Evolutionary conservation across 2,797 vertebrate genomes (phyloP).

Genomic region (Sebastes hopkinsi): DNA sequence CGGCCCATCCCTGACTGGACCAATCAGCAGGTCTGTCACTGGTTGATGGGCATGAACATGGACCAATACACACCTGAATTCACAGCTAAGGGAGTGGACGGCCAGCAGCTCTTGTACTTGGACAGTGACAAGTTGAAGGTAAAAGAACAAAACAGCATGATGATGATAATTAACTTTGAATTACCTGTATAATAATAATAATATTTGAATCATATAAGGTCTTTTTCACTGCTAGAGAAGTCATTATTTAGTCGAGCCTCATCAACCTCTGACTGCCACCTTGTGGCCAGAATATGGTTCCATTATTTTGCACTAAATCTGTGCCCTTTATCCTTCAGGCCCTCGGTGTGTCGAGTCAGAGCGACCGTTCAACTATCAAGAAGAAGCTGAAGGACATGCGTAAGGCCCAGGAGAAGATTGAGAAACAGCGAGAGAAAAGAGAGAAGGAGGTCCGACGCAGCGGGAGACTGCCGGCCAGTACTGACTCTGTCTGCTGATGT

Average conservation of each 20-base stretch:
- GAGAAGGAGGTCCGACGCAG: constrained; percentile 87
- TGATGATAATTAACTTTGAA: background rate
- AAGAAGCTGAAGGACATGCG: constrained; percentile 93
- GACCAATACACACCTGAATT: constrained; percentile 91
- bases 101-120: constrained; percentile 86
- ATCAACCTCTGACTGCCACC: constrained; percentile 59
- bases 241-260: background rate
- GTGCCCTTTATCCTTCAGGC: constrained; percentile 64
- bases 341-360: constrained; percentile 89
- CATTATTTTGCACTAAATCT: background rate
- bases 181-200: background rate
- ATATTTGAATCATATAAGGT: background rate
- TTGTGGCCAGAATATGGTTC: constrained; percentile 43
- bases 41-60: constrained; percentile 92
- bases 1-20: constrained; percentile 90
- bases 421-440: constrained; percentile 89
- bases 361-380: constrained; percentile 90
- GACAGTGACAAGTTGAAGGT: constrained; percentile 93
- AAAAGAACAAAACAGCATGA: constrained; percentile 27
- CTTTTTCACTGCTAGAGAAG: background rate
- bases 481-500: constrained; percentile 88
- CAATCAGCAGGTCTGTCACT: constrained; percentile 91
- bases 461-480: constrained; percentile 79
- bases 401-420: constrained; percentile 91
- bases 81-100: constrained; percentile 85